These are phyloP conservation scores for Sapayoa aenigma DNA, from an alignment of 2,113 vertebrate species.

Conservation along the genomic window DNA sequence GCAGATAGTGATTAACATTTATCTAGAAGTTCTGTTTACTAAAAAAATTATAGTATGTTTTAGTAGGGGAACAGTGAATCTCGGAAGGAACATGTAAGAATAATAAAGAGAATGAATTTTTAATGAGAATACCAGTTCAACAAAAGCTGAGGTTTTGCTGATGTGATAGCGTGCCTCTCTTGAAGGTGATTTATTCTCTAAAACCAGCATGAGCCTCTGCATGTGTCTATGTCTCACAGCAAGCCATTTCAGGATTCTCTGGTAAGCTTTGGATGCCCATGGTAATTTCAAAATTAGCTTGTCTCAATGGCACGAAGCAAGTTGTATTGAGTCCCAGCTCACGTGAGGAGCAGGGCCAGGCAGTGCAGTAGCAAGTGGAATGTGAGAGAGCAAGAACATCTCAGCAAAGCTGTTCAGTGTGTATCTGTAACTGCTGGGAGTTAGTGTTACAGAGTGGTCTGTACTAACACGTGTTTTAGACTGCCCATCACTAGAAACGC, in stretches of 20 bases:
- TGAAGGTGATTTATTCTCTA: conserved; percentile 56
- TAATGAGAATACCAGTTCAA: conserved; percentile 40
- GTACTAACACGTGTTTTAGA: neutral
- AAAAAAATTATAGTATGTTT: neutral
- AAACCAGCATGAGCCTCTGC: conserved; percentile 60
- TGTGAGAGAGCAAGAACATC: neutral
- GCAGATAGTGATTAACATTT: neutral
- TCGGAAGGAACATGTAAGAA: neutral
- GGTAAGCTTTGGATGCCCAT: conserved; percentile 23
- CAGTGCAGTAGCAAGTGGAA: neutral
- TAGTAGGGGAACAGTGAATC: neutral
- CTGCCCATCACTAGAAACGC: neutral
- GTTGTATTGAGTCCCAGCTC: conserved; percentile 27
- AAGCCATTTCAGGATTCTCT: conserved; percentile 50
- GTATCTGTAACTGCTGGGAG: neutral
- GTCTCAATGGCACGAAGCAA: conserved; percentile 36
- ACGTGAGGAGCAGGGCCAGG: neutral
- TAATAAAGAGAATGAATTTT: conserved; percentile 22
- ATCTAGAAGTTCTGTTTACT: neutral
- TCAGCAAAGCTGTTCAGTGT: neutral
- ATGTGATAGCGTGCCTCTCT: conserved; percentile 16
- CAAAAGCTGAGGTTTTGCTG: conserved; percentile 41
- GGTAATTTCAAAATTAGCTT: conserved; percentile 58
- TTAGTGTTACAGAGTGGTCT: neutral
- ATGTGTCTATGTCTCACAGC: conserved; percentile 55